Percentiles rank a stretch among this genome's conserved stretches.
Conservation (phyloP, 1,140 invertebrate species). For the Tetragnatha versicolor region DNA sequence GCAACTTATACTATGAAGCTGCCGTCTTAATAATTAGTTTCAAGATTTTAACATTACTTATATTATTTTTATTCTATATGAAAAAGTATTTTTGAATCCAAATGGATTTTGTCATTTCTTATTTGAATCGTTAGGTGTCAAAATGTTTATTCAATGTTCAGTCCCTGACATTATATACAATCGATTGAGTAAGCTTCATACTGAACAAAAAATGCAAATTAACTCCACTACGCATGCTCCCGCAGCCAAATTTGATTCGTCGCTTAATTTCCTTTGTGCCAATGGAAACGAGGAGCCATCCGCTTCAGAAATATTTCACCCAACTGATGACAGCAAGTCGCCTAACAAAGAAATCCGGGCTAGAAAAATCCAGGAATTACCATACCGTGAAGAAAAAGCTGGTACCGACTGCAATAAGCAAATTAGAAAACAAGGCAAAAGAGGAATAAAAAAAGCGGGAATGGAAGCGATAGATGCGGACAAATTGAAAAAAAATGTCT, state of each 20-base stretch:
- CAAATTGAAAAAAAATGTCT: conserved; percentile 27
- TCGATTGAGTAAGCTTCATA: too few species aligned
- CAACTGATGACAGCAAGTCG: conserved; percentile 9
- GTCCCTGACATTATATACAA: too few species aligned
- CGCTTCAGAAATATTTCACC: conserved; percentile 23
- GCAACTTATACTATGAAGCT: too few species aligned
- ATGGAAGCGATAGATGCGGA: not conserved
- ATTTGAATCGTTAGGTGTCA: too few species aligned
- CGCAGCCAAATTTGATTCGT: conserved; percentile 24
- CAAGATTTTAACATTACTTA: too few species aligned
- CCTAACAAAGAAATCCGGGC: conserved; percentile 10
- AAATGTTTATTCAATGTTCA: too few species aligned
- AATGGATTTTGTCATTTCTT: too few species aligned
- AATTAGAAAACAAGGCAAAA: conserved; percentile 43
- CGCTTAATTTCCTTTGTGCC: conserved; percentile 8
- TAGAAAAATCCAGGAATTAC: conserved; percentile 48
- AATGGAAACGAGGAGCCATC: conserved; percentile 20
- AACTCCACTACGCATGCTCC: conserved; percentile 15
- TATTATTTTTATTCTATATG: too few species aligned
- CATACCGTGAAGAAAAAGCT: conserved; percentile 51
- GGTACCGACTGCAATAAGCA: conserved; percentile 48
- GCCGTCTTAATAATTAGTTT: too few species aligned
- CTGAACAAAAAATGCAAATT: not conserved
- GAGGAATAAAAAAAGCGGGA: not conserved
- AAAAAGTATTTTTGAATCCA: too few species aligned